Conservation (phyloP, 2,888 invertebrate genomes). For the Drosophila suboccidentalis region DNA sequence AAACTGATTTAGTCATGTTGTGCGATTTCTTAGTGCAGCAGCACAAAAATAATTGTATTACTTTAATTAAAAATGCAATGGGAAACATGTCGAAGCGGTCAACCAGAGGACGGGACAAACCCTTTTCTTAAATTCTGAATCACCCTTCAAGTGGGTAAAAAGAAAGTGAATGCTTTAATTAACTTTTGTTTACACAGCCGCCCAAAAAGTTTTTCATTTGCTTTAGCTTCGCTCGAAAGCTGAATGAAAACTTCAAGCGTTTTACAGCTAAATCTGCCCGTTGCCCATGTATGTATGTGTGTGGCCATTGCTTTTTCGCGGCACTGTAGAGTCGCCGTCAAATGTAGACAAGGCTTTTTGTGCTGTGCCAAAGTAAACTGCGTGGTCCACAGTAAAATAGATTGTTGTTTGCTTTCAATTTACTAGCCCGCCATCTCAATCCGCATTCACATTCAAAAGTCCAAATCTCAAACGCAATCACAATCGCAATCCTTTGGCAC, state of each 20-base stretch:
- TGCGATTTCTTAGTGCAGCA: conserved; percentile 20
- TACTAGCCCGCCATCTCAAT: conserved; percentile 47
- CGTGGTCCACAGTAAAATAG: conserved; percentile 65
- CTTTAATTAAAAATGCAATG: conserved; percentile 59
- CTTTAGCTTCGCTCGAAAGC: conserved; percentile 33
- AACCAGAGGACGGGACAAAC: conserved; percentile 3
- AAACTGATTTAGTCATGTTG: conserved; percentile 17
- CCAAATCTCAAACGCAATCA: conserved; percentile 46
- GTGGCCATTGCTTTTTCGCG: conserved; percentile 18
- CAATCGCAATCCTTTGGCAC: conserved; percentile 39
- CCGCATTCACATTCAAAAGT: conserved; percentile 24
- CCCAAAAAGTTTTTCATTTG: conserved; percentile 56
- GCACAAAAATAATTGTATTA: conserved; percentile 12
- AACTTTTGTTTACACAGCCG: conserved; percentile 72
- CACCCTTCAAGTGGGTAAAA: conserved; percentile 17
- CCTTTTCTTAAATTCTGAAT: neutral
- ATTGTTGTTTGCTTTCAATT: conserved; percentile 79
- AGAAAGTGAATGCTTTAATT: conserved; percentile 69
- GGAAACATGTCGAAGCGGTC: conserved; percentile 32
- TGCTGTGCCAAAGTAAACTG: conserved; percentile 22
- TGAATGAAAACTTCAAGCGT: conserved; percentile 31
- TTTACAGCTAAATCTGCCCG: conserved; percentile 34
- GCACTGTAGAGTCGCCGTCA: conserved; percentile 21
- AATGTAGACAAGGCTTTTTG: conserved; percentile 43
- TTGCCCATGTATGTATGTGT: conserved; percentile 2